phyloP scores from a whole-genome alignment of 2,797 vertebrate species.

The Dendrocincla tyrannina region DNA sequence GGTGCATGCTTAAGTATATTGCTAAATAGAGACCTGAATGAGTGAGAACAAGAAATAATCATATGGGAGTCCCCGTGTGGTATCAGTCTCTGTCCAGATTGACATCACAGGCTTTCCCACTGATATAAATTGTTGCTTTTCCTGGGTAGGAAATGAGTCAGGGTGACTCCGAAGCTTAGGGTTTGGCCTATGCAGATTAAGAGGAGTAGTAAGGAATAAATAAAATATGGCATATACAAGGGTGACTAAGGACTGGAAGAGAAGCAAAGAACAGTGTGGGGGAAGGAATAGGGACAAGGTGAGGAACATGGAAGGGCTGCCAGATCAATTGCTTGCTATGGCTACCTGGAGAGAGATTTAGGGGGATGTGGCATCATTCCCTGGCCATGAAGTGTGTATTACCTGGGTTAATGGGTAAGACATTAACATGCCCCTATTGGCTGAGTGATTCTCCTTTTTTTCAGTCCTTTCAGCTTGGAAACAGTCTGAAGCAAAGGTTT shows the following conservation, averaged over 20 bases:
- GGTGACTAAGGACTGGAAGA: slow-evolving; percentile 24
- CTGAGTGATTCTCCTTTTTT: not conserved
- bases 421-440: not conserved
- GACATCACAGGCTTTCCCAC: slow-evolving; percentile 43
- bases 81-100: slow-evolving; percentile 23
- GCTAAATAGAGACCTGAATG: slow-evolving; percentile 40
- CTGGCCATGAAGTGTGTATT: not conserved
- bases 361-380: not conserved
- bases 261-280: not conserved
- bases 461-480: not conserved
- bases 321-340: not conserved
- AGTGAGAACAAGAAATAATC: slow-evolving; percentile 30
- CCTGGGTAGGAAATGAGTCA: slow-evolving; percentile 54
- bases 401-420: not conserved
- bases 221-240: not conserved
- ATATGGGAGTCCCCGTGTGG: not conserved
- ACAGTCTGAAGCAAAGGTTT: not conserved
- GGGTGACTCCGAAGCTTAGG: slow-evolving; percentile 15
- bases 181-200: slow-evolving; percentile 46
- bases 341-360: not conserved
- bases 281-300: not conserved
- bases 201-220: slow-evolving; percentile 28
- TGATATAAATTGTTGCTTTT: slow-evolving; percentile 7
- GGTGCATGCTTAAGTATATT: not conserved
- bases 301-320: not conserved